phyloP scores from a whole-genome alignment of 1,140 invertebrate genomes.

The Hyles euphorbiae region DNA sequence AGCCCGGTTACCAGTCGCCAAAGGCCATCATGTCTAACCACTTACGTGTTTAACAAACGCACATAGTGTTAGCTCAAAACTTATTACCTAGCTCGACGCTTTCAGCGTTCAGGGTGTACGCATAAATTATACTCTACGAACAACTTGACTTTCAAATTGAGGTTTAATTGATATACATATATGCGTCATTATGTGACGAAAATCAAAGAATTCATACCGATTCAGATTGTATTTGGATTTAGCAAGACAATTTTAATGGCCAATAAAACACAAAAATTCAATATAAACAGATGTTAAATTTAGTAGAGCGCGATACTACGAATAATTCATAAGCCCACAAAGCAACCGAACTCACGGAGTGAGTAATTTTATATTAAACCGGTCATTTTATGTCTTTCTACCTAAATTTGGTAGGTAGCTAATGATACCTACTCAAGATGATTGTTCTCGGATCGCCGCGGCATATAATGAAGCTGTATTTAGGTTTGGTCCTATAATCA shows the following conservation, averaged over 20 bases:
- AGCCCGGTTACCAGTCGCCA: conserved; percentile 60
- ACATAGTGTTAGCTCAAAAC: conserved; percentile 64
- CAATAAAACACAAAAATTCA: background rate
- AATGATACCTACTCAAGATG: conserved; percentile 70
- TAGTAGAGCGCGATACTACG: background rate
- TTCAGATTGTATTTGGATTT: background rate
- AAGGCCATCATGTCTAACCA: conserved; percentile 67
- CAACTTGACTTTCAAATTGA: conserved; percentile 37
- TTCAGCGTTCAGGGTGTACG: conserved; percentile 61
- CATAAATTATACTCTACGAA: conserved; percentile 47
- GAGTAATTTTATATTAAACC: conserved; percentile 61
- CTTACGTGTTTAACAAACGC: conserved; percentile 71
- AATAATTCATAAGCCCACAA: conserved; percentile 11
- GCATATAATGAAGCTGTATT: conserved; percentile 68
- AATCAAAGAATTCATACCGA: conserved; percentile 15
- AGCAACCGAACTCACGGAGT: conserved; percentile 45
- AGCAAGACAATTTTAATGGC: background rate
- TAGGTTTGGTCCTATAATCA: conserved; percentile 72
- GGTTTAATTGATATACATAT: conserved; percentile 18
- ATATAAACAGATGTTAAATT: background rate
- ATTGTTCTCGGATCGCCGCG: conserved; percentile 67
- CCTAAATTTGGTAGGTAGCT: conserved; percentile 53
- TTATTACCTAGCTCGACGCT: conserved; percentile 65
- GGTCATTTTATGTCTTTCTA: conserved; percentile 61
- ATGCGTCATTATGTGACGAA: conserved; percentile 19